Percentiles rank a stretch among this genome's conserved stretches.
Conservation (phyloP, 2,797 vertebrate genomes). For the Peromyscus melanophrys region DNA sequence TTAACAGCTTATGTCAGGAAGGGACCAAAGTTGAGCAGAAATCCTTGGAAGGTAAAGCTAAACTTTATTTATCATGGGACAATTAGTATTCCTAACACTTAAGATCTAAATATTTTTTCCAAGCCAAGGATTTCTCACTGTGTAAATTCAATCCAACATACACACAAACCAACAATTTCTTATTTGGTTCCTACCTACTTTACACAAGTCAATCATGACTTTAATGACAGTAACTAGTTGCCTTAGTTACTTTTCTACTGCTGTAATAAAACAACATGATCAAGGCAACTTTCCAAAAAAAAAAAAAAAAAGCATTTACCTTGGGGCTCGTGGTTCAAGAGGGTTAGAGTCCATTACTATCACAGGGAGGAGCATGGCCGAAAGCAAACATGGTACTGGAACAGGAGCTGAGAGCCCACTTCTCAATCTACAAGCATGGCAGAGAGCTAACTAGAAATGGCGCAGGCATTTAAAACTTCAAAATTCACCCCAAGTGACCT, state of each 20-base stretch:
- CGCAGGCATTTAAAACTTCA: neutral
- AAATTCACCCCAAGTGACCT: neutral
- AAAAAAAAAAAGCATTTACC: neutral
- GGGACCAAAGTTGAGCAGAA: constrained; percentile 1
- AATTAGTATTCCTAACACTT: neutral
- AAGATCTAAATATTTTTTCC: neutral
- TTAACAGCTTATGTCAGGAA: constrained; percentile 8
- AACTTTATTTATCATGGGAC: constrained; percentile 1
- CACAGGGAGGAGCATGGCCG: neutral
- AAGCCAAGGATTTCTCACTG: neutral
- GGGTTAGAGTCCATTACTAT: neutral
- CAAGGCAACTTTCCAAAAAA: neutral
- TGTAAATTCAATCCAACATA: neutral
- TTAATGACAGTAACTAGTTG: neutral
- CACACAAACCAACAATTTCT: neutral
- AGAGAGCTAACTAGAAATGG: neutral
- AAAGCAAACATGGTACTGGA: neutral
- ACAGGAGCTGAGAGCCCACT: no score
- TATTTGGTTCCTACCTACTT: neutral
- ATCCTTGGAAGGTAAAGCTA: neutral
- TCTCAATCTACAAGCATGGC: neutral
- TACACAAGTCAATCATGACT: neutral
- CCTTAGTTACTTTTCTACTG: neutral
- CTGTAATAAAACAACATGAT: neutral
- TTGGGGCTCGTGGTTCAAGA: neutral